Evolutionary conservation across 2,113 vertebrate genomes (phyloP).

Genomic region (Athene noctua): DNA sequence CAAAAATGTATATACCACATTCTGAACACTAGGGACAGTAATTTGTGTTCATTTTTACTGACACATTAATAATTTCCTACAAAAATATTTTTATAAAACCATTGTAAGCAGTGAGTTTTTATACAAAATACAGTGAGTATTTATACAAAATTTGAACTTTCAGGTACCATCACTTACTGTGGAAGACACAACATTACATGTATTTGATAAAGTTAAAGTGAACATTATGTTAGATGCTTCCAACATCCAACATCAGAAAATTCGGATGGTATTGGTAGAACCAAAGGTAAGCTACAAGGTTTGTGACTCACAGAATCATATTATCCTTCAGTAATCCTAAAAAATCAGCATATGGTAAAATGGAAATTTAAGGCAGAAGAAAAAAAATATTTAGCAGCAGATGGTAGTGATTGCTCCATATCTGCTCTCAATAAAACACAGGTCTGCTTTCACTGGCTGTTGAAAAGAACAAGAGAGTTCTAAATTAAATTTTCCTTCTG

Average conservation of each 20-base stretch:
- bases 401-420: background rate
- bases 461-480: background rate
- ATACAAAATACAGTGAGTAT: background rate
- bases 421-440: background rate
- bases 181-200: slow-evolving; percentile 81
- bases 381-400: background rate
- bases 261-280: slow-evolving; percentile 90
- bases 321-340: background rate
- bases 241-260: slow-evolving; percentile 97
- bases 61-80: background rate
- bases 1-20: background rate
- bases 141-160: slow-evolving; percentile 22
- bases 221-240: slow-evolving; percentile 90
- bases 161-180: slow-evolving; percentile 87
- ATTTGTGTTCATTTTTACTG: background rate
- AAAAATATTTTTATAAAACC: background rate
- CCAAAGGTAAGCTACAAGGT: slow-evolving; percentile 83
- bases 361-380: background rate
- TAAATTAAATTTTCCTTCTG: background rate
- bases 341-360: background rate
- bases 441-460: background rate
- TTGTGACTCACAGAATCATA: background rate
- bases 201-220: slow-evolving; percentile 95
- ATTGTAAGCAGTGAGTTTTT: background rate
- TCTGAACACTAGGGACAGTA: background rate